Percentiles rank a stretch among this genome's conserved stretches.
These are phyloP conservation scores for Hydraecia micacea DNA, from an alignment of 2,888 invertebrate genomes.

Conservation along the genomic window DNA sequence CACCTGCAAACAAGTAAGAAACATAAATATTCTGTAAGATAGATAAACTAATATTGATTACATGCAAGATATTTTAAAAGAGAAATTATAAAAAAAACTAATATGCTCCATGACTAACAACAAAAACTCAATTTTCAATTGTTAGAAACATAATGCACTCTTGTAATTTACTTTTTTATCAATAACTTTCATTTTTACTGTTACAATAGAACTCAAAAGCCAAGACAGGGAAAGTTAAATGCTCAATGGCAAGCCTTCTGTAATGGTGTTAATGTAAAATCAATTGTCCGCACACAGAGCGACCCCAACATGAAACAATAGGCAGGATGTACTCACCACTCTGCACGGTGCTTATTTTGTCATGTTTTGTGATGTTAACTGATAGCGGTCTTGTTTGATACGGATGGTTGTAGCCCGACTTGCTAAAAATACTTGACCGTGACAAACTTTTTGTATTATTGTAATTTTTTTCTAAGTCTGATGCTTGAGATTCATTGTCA, in stretches of 20 bases:
- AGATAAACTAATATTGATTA: neutral
- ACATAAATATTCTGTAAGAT: neutral
- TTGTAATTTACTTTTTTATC: conserved; percentile 24
- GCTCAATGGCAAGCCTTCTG: conserved; percentile 42
- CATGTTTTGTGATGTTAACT: conserved; percentile 86
- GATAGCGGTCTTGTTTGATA: conserved; percentile 88
- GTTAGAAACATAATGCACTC: conserved; percentile 24
- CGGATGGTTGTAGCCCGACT: conserved; percentile 86
- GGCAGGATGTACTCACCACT: conserved; percentile 82
- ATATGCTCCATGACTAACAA: neutral
- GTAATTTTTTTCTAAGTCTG: conserved; percentile 92
- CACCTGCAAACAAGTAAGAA: conserved; percentile 73
- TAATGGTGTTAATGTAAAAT: conserved; percentile 59
- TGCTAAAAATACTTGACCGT: conserved; percentile 85
- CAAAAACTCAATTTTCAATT: conserved; percentile 19
- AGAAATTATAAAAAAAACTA: neutral
- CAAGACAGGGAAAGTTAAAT: conserved; percentile 50
- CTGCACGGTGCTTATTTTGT: conserved; percentile 83
- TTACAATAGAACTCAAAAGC: conserved; percentile 43
- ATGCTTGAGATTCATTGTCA: conserved; percentile 94
- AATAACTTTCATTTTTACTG: conserved; percentile 44
- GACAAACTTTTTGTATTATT: conserved; percentile 84
- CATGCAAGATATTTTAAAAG: conserved; percentile 38
- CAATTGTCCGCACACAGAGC: conserved; percentile 57
- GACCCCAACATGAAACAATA: conserved; percentile 63